Evolutionary conservation across 2,888 invertebrate genomes (phyloP), one percentile per base, ranked within the genome.

Genomic region (Chymomyza caudatula): DNA sequence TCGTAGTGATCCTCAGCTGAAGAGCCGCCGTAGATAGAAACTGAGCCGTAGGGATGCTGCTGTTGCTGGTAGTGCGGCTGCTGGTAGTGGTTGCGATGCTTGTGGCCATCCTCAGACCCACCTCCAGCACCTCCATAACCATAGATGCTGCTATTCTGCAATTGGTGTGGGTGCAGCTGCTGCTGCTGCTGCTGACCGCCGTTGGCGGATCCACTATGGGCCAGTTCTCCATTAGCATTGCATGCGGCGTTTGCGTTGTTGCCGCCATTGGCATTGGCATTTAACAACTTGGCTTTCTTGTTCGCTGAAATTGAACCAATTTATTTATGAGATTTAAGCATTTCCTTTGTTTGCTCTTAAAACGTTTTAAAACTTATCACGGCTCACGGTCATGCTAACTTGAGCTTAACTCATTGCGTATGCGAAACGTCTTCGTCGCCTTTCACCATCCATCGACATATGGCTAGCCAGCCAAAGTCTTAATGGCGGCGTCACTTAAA

Each of bases 271-370:
- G 17, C 56, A 37, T 43, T 42, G 44, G 52, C 53, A 22, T 51
- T 91, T 71, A 91, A 89, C 74, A 91, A 89, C 80, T 90, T 91
- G 87, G 91, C 90, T 90, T 91, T 91, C 89, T 91, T 91, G 89
- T 90, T 90, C 88, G 91, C 91, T 91, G 90, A 82, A 90, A 90
- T 89, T 89, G 89, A 89, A 89, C 89, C 86, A 88, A 89, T 89
- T 89, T 89, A 89, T 89, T 86, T 84, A 89, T 87, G 69, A 79
- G 76, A 72, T 65, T 74, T 69, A 58, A 61, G 75, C 49, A 61
- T 61, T 67, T 17, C 15, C 47, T 17, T 47, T 47, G 82, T 78
- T 19, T 47, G 47, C n/a, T 19, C 47, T 43, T 43, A 43, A 43
- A 43, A 43, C 43, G n/a, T 15, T 43, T 43, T 82, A 80, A 76